Evolutionary conservation across 1,140 invertebrate genomes (phyloP).

Genomic region (Drosophila busckii): DNA sequence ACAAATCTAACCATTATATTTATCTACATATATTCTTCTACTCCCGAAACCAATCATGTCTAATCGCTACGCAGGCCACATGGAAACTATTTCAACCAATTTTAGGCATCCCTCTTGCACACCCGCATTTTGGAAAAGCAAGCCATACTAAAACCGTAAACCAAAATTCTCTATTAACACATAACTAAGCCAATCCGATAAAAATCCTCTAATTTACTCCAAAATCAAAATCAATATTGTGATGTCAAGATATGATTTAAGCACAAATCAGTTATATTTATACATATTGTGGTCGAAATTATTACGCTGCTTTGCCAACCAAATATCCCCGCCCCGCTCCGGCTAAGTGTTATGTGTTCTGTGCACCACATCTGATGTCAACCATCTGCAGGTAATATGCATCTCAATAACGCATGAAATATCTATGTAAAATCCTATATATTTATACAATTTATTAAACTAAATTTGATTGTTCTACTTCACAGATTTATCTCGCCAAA

Average conservation of each 20-base stretch:
- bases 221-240: constrained; percentile 46
- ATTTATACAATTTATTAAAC: neutral
- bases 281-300: constrained; percentile 40
- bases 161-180: constrained; percentile 60
- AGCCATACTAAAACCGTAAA: constrained; percentile 39
- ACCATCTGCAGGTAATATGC: constrained; percentile 55
- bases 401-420: neutral
- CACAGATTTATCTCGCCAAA: constrained; percentile 46
- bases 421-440: neutral
- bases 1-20: constrained; percentile 57
- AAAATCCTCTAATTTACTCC: constrained; percentile 33
- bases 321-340: constrained; percentile 33
- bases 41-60: constrained; percentile 45
- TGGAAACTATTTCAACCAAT: constrained; percentile 71
- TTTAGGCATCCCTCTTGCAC: constrained; percentile 47
- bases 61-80: constrained; percentile 67
- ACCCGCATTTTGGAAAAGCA: constrained; percentile 40
- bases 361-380: constrained; percentile 52
- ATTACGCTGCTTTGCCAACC: constrained; percentile 56
- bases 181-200: constrained; percentile 68
- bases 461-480: constrained; percentile 25
- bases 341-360: constrained; percentile 57
- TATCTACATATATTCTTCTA: constrained; percentile 50
- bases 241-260: constrained; percentile 38
- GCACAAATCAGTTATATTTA: constrained; percentile 37